Conservation (phyloP, 2,113 vertebrate species). For the Nothobranchius kuhntae region DNA sequence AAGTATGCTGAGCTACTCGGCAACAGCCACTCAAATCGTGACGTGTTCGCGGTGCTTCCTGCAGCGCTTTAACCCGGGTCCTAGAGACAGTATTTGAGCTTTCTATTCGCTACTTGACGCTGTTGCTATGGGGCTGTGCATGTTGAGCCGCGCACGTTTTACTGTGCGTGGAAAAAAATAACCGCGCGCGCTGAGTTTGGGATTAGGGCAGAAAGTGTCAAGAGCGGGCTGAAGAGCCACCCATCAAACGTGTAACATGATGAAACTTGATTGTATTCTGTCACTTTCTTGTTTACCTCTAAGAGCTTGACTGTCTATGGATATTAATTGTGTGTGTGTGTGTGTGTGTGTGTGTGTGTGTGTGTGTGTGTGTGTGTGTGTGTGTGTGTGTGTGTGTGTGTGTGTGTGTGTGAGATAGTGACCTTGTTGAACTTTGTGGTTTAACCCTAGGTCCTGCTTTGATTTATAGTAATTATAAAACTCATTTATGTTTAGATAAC, state of each 20-base stretch:
- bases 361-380: not conserved
- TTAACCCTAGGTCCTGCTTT: conserved; percentile 1
- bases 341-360: conserved; percentile 1
- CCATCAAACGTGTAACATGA: conserved; percentile 40
- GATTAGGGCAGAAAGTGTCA: conserved; percentile 65
- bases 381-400: not conserved
- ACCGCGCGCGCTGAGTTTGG: conserved; percentile 58
- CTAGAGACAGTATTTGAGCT: conserved; percentile 83
- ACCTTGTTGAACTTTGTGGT: conserved; percentile 53
- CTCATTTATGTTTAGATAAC: too few relatives aligned
- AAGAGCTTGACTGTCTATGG: not conserved
- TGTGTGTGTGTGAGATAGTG: conserved; percentile 15
- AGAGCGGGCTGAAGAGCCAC: conserved; percentile 34
- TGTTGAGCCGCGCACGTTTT: conserved; percentile 67
- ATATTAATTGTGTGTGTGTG: not conserved
- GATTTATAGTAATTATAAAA: not conserved
- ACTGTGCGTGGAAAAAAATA: conserved; percentile 65
- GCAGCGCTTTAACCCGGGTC: conserved; percentile 81
- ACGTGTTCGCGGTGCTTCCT: conserved; percentile 79
- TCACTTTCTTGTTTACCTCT: conserved; percentile 36
- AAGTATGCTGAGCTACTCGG: conserved; percentile 81
- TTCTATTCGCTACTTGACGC: conserved; percentile 84
- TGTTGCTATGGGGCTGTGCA: conserved; percentile 83
- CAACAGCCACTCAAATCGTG: conserved; percentile 83
- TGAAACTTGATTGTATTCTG: conserved; percentile 36